These are phyloP conservation scores for Odontesthes bonariensis DNA, from an alignment of 2,113 vertebrate genomes.

Conservation along the genomic window DNA sequence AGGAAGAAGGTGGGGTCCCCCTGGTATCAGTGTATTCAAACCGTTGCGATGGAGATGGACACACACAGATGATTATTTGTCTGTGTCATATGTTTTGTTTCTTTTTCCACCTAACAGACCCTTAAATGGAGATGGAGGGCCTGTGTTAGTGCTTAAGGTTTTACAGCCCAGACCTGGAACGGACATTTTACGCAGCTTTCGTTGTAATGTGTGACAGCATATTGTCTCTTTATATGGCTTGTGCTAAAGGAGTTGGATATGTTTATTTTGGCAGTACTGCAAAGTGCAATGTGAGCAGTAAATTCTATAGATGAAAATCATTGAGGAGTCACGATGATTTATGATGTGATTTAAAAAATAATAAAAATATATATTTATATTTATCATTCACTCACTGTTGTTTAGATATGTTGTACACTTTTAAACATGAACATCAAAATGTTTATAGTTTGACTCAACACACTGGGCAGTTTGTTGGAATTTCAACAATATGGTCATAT, in stretches of 20 bases:
- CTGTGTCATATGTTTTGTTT: slow-evolving; percentile 12
- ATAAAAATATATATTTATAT: too few relatives aligned
- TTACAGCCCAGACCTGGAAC: slow-evolving; percentile 10
- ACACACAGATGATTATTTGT: slow-evolving; percentile 7
- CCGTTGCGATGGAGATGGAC: background rate
- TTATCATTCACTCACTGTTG: background rate
- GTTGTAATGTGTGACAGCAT: slow-evolving; percentile 13
- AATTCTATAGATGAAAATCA: slow-evolving; percentile 3
- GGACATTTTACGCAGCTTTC: slow-evolving; percentile 28
- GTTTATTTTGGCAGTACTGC: slow-evolving; percentile 47
- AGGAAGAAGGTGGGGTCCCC: background rate
- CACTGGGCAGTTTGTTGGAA: slow-evolving; percentile 2
- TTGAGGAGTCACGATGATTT: slow-evolving; percentile 1
- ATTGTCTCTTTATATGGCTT: slow-evolving; percentile 44
- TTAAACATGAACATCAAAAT: too few relatives aligned
- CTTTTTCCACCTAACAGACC: background rate
- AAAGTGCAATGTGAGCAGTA: slow-evolving; percentile 14
- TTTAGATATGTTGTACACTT: background rate
- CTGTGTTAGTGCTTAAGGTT: background rate
- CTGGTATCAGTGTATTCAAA: background rate
- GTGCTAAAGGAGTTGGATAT: slow-evolving; percentile 44
- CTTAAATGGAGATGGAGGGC: background rate
- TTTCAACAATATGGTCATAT: slow-evolving; percentile 33
- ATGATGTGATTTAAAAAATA: background rate
- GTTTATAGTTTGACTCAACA: background rate